Percentiles rank a stretch among this genome's conserved stretches.
These are phyloP conservation scores for Drosophila pallidifrons DNA, from an alignment of 1,140 invertebrate species.

Conservation along the genomic window DNA sequence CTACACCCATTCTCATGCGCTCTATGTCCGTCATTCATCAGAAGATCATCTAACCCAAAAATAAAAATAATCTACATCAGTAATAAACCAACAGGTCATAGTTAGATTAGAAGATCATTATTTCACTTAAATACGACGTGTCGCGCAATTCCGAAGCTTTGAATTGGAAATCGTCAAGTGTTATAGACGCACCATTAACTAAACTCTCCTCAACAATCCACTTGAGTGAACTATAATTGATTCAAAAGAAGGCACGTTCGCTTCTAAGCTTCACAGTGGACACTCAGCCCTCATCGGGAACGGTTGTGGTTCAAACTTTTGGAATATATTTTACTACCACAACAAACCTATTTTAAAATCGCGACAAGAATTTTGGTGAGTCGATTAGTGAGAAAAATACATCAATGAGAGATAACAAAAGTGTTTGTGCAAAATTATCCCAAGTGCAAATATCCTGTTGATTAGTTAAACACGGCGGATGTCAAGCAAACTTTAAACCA, in stretches of 20 bases:
- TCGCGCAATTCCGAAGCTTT: not conserved
- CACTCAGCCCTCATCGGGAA: not conserved
- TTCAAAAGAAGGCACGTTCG: not conserved
- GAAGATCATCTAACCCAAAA: too few relatives aligned
- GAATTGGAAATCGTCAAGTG: conserved; percentile 8
- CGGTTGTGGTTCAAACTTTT: not conserved
- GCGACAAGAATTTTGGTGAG: not conserved
- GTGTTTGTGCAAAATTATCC: not conserved
- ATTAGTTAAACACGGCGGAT: not conserved
- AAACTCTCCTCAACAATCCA: not conserved
- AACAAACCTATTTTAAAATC: not conserved
- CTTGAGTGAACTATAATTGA: not conserved
- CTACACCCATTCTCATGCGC: not conserved
- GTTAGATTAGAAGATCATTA: not conserved
- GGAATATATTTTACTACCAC: not conserved
- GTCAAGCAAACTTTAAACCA: not conserved
- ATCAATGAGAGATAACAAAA: not conserved
- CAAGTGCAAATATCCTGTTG: not conserved
- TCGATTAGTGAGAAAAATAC: not conserved
- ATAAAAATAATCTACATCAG: not conserved
- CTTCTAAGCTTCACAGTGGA: not conserved
- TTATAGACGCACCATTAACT: not conserved
- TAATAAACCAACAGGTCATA: not conserved
- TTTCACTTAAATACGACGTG: conserved; percentile 27
- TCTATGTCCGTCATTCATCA: not conserved